phyloP scores from a whole-genome alignment of 2,888 invertebrate species.

The Seira ritae region DNA sequence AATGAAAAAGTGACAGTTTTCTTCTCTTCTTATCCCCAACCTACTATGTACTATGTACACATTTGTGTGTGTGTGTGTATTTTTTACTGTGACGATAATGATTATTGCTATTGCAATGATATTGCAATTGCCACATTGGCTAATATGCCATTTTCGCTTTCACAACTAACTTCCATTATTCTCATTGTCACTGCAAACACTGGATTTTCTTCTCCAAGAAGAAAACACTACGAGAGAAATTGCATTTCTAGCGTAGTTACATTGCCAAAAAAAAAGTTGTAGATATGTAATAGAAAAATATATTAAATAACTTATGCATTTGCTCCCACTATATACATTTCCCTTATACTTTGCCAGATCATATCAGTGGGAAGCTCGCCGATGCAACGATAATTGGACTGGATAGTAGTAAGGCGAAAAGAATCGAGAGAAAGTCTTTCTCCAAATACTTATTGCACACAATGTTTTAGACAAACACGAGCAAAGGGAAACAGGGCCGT shows the following conservation, averaged over 20 bases:
- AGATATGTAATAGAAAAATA: neutral
- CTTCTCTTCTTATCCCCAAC: neutral
- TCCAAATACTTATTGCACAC: neutral
- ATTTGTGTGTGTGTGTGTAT: neutral
- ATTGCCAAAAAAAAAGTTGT: neutral
- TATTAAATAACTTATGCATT: neutral
- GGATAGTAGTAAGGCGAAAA: neutral
- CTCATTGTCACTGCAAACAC: too few species aligned
- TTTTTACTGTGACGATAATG: neutral
- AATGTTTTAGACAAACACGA: conserved; percentile 14
- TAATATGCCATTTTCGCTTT: neutral
- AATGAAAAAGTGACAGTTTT: neutral
- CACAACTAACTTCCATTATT: neutral
- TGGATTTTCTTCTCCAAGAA: too few species aligned
- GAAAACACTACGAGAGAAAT: neutral
- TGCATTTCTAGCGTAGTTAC: neutral
- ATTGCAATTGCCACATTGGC: neutral
- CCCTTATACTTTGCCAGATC: conserved; percentile 1
- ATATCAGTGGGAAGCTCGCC: conserved; percentile 25
- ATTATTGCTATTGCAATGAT: conserved; percentile 7
- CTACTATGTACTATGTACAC: too few species aligned
- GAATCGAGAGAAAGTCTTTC: neutral
- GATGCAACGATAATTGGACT: conserved; percentile 37
- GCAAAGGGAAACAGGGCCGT: neutral
- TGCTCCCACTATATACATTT: too few species aligned